Evolutionary conservation across 2,888 invertebrate genomes (phyloP), one percentile per base, ranked within the genome.

Genomic region (Colostygia pectinataria): DNA sequence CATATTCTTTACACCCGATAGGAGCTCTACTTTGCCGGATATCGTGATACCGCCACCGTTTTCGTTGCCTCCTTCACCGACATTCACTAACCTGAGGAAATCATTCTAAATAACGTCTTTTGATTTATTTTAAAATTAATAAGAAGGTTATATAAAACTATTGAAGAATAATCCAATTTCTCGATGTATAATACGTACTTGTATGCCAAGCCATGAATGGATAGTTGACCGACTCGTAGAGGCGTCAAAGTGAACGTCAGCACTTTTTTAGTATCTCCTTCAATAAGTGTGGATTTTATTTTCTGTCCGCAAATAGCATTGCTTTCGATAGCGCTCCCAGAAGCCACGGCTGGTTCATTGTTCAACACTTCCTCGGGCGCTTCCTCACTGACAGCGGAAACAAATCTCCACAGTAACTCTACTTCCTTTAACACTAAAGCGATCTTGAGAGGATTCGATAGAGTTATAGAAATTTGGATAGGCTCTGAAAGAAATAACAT

Each of bases 401-500:
- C 63, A 65, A 95, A 95, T 42, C 89, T 91, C 96, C 96, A 97
- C 20, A 96, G 79, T 32, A 97, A 82, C 66, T 92, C 92, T 6
- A 96, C 86, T 63, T 96, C 93, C 55, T 92, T 92, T 47, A 97
- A 77, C 29, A 93, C 90, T 55, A 97, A 76, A 0, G 93, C 85
- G 56, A 97, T 93, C 71, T 95, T 93, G 39, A 97, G 80, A 0
- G 95, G 95, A 82, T 97, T 97, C 59, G 92, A 91, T 55, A 98
- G 87, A 41, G 93, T 92, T 15, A 98, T 90, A 28, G 94, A 93
- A 42, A 98, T 91, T 77, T 94, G 94, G 42, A 98, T 93, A 0
- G 95, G 95, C 77, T 98, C 98, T 93, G 80, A 55, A 66, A 68
- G 8, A 10, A 45, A 48, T 28, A 45, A 27, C 1, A 25, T 18